A percentile compares a stretch with the other conserved stretches of the same genome.
These are phyloP conservation scores for Brachionichthys hirsutus DNA, from an alignment of 2,113 vertebrate genomes.

Conservation along the genomic window DNA sequence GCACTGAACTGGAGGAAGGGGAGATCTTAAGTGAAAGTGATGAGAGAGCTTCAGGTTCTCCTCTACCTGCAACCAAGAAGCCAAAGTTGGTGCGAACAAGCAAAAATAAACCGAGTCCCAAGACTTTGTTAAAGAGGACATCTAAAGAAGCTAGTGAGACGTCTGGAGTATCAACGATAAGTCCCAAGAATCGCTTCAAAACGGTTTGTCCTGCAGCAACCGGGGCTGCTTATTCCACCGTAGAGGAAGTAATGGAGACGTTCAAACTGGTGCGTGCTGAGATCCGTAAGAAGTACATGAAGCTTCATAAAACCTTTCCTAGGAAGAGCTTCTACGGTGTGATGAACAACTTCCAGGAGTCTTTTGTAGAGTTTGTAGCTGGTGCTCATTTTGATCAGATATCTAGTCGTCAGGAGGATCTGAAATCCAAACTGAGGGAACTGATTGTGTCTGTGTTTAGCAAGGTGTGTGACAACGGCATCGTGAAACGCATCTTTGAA, in stretches of 20 bases:
- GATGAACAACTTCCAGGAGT: conserved; percentile 87
- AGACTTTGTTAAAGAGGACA: conserved; percentile 33
- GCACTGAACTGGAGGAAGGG: conserved; percentile 88
- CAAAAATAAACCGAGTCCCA: conserved; percentile 52
- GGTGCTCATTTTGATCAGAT: conserved; percentile 83
- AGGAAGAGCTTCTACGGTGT: conserved; percentile 87
- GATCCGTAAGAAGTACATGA: conserved; percentile 94
- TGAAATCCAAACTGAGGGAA: conserved; percentile 85
- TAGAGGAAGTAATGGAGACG: conserved; percentile 88
- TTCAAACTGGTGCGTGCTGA: conserved; percentile 83
- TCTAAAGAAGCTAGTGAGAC: conserved; percentile 35
- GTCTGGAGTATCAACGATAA: conserved; percentile 18
- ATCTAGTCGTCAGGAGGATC: conserved; percentile 72
- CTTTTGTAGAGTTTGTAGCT: conserved; percentile 87
- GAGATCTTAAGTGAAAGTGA: conserved; percentile 89
- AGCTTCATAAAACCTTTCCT: conserved; percentile 91
- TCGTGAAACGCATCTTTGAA: conserved; percentile 92
- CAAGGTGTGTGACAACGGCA: conserved; percentile 87
- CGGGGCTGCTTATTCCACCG: conserved; percentile 72
- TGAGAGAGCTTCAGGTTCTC: conserved; percentile 58
- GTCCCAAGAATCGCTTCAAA: conserved; percentile 76
- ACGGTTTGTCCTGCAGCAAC: conserved; percentile 62
- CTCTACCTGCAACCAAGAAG: conserved; percentile 58
- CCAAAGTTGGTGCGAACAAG: conserved; percentile 35
- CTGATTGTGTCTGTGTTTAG: conserved; percentile 82